Conservation (phyloP, 2,797 vertebrate genomes). For the Buphagus erythrorhynchus region DNA sequence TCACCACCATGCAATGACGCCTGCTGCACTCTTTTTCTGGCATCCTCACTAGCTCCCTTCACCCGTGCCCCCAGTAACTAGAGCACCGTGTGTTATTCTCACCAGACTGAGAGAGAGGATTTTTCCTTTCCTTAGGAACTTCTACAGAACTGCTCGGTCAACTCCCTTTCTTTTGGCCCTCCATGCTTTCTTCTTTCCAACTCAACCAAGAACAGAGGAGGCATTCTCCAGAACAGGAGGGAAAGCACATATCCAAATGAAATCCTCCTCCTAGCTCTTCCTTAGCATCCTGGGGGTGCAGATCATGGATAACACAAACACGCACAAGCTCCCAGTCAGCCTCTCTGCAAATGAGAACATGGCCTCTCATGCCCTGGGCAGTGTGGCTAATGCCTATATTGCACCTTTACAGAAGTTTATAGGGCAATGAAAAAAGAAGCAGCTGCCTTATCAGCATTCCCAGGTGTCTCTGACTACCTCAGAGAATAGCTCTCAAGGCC, state of each 20-base stretch:
- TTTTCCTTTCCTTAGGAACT: constrained; percentile 32
- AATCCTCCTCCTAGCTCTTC: neutral
- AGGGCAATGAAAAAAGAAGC: neutral
- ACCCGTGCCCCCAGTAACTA: constrained; percentile 52
- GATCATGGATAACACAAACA: neutral
- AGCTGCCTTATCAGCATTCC: neutral
- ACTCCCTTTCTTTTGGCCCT: neutral
- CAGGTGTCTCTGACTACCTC: neutral
- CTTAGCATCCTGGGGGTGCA: neutral
- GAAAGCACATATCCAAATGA: neutral
- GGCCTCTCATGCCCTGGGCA: neutral
- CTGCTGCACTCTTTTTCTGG: constrained; percentile 66
- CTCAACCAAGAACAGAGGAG: neutral
- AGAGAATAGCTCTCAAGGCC: neutral
- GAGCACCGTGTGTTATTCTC: constrained; percentile 46
- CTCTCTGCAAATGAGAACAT: neutral
- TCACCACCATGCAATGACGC: constrained; percentile 61
- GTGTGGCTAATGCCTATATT: neutral
- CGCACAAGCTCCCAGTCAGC: neutral
- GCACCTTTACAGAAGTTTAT: neutral
- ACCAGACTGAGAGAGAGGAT: neutral
- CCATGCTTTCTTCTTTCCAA: neutral
- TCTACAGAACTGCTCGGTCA: neutral
- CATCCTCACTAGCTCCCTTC: constrained; percentile 56
- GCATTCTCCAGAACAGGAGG: neutral